Evolutionary conservation across 2,797 vertebrate genomes (phyloP).

Genomic region (Carduelis carduelis): DNA sequence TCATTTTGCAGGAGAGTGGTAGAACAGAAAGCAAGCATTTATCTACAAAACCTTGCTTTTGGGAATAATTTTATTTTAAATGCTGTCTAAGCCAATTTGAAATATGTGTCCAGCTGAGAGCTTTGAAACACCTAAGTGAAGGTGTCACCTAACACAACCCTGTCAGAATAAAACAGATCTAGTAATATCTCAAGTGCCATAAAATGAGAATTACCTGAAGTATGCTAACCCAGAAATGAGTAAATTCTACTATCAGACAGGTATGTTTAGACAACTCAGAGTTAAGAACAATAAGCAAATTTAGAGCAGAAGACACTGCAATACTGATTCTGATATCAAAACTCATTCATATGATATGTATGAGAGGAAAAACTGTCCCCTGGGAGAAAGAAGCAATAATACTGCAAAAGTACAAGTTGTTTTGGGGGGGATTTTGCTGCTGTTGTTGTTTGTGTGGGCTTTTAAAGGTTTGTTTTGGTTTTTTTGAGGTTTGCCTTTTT

Average conservation of each 20-base stretch:
- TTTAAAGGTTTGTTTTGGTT: background rate
- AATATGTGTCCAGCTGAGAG: background rate
- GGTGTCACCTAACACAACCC: background rate
- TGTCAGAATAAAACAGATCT: background rate
- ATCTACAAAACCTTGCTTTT: background rate
- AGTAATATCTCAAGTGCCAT: background rate
- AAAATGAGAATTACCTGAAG: background rate
- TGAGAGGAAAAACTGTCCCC: background rate
- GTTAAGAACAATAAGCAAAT: background rate
- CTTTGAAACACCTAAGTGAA: background rate
- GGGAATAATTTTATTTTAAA: background rate
- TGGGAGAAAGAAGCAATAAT: background rate
- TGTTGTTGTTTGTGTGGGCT: background rate
- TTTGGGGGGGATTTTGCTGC: fast-evolving
- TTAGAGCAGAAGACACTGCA: background rate
- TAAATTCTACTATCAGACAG: background rate
- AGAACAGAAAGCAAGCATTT: background rate
- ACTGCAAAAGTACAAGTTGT: background rate
- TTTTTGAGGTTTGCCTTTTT: background rate
- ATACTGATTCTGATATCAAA: background rate
- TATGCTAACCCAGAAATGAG: background rate
- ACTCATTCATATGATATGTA: background rate
- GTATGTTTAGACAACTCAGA: background rate
- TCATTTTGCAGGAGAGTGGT: background rate
- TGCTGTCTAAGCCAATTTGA: background rate